Evolutionary conservation across 2,113 vertebrate species (phyloP).

Genomic region (Clarias batrachus): DNA sequence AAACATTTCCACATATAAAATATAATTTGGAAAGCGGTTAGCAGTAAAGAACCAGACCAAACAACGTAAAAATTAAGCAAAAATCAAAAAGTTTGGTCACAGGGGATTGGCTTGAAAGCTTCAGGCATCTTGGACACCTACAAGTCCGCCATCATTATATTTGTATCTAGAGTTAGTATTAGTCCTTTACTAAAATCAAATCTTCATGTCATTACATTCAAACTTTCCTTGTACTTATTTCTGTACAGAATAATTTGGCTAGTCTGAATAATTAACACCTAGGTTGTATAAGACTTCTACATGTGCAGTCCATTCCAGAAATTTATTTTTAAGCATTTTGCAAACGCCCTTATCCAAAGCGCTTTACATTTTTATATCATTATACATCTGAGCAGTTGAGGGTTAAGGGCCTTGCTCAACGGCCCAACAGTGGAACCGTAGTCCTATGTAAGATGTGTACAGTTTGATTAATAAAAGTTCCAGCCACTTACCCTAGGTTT

Average conservation of each 20-base stretch:
- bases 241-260: not conserved
- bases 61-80: too few species aligned
- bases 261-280: not conserved
- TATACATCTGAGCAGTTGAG: too few species aligned
- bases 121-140: not conserved
- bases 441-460: not conserved
- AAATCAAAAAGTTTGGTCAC: not conserved
- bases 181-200: not conserved
- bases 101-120: too few species aligned
- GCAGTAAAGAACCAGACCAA: too few species aligned
- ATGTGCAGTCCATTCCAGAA: not conserved
- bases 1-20: not conserved
- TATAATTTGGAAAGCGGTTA: not conserved
- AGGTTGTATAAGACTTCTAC: not conserved
- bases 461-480: not conserved
- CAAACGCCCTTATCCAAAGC: too few species aligned
- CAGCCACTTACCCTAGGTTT: conserved; percentile 83
- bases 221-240: not conserved
- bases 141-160: not conserved
- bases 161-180: not conserved
- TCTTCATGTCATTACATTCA: not conserved
- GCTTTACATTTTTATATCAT: too few species aligned
- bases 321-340: too few species aligned
- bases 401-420: too few species aligned
- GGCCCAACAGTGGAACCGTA: too few species aligned